phyloP scores from a whole-genome alignment of 2,113 vertebrate species.

The Motacilla tschutschensis region DNA sequence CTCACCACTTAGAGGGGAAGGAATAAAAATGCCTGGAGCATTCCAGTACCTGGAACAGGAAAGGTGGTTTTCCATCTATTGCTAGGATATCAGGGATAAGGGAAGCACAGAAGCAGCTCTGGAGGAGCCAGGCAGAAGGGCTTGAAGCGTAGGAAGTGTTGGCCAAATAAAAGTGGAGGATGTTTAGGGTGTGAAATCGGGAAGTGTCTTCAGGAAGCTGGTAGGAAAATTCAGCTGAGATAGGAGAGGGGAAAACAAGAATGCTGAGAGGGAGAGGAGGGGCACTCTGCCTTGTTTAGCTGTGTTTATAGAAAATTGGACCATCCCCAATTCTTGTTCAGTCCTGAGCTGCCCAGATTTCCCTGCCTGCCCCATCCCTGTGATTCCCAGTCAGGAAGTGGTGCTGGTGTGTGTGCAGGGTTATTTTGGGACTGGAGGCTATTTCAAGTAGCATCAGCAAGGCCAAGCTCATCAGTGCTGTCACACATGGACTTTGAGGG shows the following conservation, averaged over 20 bases:
- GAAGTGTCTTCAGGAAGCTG: slow-evolving; percentile 44
- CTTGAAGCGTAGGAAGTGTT: background rate
- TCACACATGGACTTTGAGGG: background rate
- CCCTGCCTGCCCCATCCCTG: background rate
- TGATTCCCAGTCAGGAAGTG: background rate
- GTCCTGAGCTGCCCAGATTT: background rate
- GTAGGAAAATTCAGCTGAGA: slow-evolving; percentile 41
- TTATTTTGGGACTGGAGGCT: background rate
- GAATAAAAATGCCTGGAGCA: background rate
- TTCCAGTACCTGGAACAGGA: background rate
- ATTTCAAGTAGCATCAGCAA: slow-evolving; percentile 4
- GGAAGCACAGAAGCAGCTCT: slow-evolving; percentile 17
- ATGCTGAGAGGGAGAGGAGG: background rate
- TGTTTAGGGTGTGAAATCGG: slow-evolving; percentile 57
- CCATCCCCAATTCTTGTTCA: background rate
- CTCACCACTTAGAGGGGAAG: accelerated
- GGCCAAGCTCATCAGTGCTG: background rate
- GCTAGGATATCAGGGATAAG: slow-evolving; percentile 14
- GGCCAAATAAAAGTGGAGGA: slow-evolving; percentile 48
- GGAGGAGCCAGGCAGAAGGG: background rate
- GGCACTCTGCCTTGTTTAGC: background rate
- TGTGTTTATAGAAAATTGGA: background rate
- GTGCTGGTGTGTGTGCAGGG: background rate
- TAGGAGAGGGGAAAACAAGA: slow-evolving; percentile 22
- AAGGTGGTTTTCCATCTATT: slow-evolving; percentile 8